Evolutionary conservation across 1,140 invertebrate genomes (phyloP).

Genomic region (Diorhabda elongata): DNA sequence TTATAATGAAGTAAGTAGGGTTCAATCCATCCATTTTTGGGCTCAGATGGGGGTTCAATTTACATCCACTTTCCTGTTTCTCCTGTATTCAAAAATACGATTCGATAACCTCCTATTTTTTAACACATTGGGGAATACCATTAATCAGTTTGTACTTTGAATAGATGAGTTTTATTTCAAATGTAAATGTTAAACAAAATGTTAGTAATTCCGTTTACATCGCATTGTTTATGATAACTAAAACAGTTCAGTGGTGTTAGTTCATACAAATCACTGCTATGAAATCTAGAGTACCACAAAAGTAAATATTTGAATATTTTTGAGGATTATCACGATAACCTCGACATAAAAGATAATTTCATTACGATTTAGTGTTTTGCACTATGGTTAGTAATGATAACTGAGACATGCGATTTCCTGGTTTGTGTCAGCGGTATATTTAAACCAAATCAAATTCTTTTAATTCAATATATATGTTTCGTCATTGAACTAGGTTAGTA

Average conservation of each 20-base stretch:
- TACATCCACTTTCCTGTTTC: no score
- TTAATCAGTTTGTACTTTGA: no score
- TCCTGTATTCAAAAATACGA: no score
- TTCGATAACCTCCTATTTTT: no score
- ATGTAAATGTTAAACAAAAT: background rate
- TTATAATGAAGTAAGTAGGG: no score
- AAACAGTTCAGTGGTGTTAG: background rate
- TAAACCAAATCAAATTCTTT: no score
- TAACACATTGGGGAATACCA: no score
- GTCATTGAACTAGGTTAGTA: no score
- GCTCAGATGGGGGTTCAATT: no score
- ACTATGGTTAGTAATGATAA: background rate
- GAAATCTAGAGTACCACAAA: background rate
- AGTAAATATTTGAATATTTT: conserved; percentile 1
- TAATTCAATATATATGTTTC: no score
- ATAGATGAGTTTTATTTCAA: background rate
- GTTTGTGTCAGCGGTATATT: background rate
- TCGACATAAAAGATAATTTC: background rate
- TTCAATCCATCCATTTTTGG: no score
- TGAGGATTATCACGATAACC: background rate
- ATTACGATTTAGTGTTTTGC: background rate
- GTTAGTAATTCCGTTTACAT: background rate
- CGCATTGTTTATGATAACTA: background rate
- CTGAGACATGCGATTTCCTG: background rate
- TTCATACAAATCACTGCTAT: background rate